Base-by-base conservation (phyloP, 2,113 vertebrate genomes). In the Vicugna pacos region DNA sequence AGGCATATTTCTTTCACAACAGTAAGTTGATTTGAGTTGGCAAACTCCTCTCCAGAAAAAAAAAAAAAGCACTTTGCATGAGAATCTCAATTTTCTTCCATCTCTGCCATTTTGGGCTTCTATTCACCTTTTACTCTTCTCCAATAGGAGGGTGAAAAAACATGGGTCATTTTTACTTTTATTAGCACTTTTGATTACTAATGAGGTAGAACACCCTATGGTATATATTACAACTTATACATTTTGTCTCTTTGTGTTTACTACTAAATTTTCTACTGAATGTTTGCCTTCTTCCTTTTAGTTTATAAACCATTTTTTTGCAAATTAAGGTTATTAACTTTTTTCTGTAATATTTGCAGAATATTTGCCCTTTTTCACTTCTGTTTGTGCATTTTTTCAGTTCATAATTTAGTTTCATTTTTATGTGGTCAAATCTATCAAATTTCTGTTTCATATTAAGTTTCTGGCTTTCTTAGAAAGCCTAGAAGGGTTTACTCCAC, bases 111-210 rank as follows among this genome's bases (percentile, higher is more conserved):
- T 96, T 89, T 65, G 16, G 79, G 82, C 16, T 75, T 93, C 93
- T 82, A 94, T 81, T 92, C 91, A 93, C 76, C n/a, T 82, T 94
- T 91, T 85, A 28, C 65, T 81, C 64, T 30, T 96, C 94, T 91
- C 83, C 60, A 95, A 94, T 94, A 84, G 81, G 72, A 93, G 54
- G 42, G 67, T 46, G 77, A 85, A 96, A 93, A 83, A 90, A 83
- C 42, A 93, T 95, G 85, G 94, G 83, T 94, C 94, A 82, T 28
- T 77, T 81, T 91, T 88, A 81, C 89, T 93, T 92, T 89, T 56
- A 62, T 76, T 82, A 89, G 73, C 79, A 62, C 19, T 15, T 88
- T 67, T 72, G 50, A 64, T 91, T 70, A 38, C 81, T 94, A 76
- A 54, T 60, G 77, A 94, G 62, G 20, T 48, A 65, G 42, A 82